A percentile compares a stretch with the other conserved stretches of the same genome.
Evolutionary conservation across 2,113 vertebrate genomes (phyloP).

Genomic region (Coptodon rendalli): DNA sequence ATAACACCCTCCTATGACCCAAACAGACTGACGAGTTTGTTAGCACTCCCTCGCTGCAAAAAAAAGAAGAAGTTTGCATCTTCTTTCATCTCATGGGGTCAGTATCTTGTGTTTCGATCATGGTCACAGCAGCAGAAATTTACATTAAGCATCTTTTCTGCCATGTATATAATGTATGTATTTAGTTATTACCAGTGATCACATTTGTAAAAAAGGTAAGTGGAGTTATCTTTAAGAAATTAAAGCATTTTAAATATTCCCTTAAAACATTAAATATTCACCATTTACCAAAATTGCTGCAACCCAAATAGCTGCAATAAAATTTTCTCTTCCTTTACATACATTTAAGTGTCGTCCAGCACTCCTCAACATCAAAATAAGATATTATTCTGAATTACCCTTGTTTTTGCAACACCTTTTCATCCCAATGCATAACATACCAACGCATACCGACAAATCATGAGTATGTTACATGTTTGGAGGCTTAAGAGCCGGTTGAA

Average conservation of each 20-base stretch:
- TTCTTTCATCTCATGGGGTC: background rate
- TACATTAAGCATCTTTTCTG: background rate
- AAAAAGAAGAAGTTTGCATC: background rate
- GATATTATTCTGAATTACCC: background rate
- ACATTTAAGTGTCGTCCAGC: background rate
- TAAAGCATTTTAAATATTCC: background rate
- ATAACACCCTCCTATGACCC: background rate
- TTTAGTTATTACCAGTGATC: background rate
- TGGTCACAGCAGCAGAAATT: background rate
- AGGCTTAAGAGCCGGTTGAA: background rate
- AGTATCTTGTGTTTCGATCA: background rate
- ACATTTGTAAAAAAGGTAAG: background rate
- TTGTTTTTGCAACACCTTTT: background rate
- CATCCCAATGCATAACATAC: background rate
- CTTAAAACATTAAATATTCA: background rate
- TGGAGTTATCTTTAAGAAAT: background rate
- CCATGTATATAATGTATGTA: background rate
- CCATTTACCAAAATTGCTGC: background rate
- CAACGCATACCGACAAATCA: background rate
- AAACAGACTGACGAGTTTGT: background rate
- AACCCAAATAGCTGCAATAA: background rate
- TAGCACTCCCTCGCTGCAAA: background rate
- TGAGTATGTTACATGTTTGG: background rate
- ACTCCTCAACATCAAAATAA: background rate
- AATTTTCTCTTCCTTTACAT: fast-evolving